Percentiles rank a stretch among this genome's conserved stretches.
These are phyloP conservation scores for Halichondria panicea DNA, from an alignment of 37 sponge, comb jelly and placozoan species.

Conservation along the genomic window DNA sequence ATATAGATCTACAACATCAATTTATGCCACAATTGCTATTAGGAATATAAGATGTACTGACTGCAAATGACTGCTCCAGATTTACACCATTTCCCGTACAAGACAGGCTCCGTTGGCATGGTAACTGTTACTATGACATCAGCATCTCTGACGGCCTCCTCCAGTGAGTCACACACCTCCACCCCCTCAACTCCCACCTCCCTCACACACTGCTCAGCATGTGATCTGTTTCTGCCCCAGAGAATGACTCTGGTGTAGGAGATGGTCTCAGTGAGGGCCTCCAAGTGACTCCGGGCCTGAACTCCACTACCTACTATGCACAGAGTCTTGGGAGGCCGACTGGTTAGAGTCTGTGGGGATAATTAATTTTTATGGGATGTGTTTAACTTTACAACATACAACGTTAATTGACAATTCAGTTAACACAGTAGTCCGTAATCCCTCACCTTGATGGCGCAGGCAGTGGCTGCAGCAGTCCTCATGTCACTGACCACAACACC, in stretches of 20 bases:
- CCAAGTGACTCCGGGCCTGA: conserved; percentile 88
- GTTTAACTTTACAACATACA: too few species aligned
- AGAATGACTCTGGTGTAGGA: conserved; percentile 58
- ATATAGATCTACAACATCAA: too few species aligned
- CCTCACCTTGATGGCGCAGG: conserved; percentile 81
- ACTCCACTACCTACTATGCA: conserved; percentile 89
- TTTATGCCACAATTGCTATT: neutral
- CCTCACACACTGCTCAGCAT: conserved; percentile 68
- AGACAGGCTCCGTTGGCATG: conserved; percentile 76
- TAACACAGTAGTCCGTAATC: too few species aligned
- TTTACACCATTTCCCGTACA: conserved; percentile 86
- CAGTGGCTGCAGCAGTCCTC: conserved; percentile 95
- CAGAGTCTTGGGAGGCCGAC: conserved; percentile 45
- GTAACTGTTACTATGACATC: conserved; percentile 90
- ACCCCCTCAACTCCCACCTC: conserved; percentile 45
- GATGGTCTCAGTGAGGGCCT: conserved; percentile 41
- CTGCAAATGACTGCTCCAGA: conserved; percentile 81
- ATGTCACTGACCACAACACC: conserved; percentile 76
- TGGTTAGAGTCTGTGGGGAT: conserved; percentile 46
- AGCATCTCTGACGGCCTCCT: conserved; percentile 82
- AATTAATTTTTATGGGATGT: too few species aligned
- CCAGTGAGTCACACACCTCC: conserved; percentile 33
- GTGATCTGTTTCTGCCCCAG: conserved; percentile 69
- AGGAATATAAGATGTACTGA: conserved; percentile 24
- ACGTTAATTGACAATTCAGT: too few species aligned